Evolutionary conservation across 2,797 vertebrate genomes (phyloP).

Genomic region (Acrossocheilus wenchowensis): DNA sequence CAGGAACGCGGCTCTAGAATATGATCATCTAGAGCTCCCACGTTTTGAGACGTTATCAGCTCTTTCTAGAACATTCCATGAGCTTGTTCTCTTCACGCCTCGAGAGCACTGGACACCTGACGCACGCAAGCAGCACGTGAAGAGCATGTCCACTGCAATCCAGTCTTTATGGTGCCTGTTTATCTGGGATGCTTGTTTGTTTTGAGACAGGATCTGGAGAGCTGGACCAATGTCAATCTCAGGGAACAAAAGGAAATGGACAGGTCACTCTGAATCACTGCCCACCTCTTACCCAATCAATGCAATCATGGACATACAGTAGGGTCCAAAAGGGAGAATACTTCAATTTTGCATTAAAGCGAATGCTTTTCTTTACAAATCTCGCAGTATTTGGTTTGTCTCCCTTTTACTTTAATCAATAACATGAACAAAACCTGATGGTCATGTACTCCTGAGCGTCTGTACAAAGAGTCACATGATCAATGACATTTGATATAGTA

Average conservation of each 20-base stretch:
- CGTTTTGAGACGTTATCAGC: not conserved
- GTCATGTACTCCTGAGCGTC: not conserved
- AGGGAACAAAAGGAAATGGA: slow-evolving; percentile 28
- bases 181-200: slow-evolving; percentile 2
- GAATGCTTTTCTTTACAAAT: not conserved
- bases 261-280: not conserved
- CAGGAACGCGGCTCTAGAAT: slow-evolving; percentile 97
- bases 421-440: not conserved
- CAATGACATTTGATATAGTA: not conserved
- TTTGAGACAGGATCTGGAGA: not conserved
- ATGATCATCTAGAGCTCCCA: slow-evolving; percentile 76
- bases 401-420: not conserved
- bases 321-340: not conserved
- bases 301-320: not conserved
- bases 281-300: not conserved
- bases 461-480: not conserved
- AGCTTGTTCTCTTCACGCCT: slow-evolving; percentile 15
- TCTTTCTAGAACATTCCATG: not conserved
- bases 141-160: slow-evolving; percentile 12
- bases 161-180: not conserved
- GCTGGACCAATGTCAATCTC: slow-evolving; percentile 37
- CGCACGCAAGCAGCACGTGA: not conserved
- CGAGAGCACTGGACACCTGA: slow-evolving; percentile 7
- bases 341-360: not conserved
- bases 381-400: not conserved